A percentile compares a stretch with the other conserved stretches of the same genome.
phyloP scores from a whole-genome alignment of 2,113 vertebrate genomes.

The Castor canadensis region DNA sequence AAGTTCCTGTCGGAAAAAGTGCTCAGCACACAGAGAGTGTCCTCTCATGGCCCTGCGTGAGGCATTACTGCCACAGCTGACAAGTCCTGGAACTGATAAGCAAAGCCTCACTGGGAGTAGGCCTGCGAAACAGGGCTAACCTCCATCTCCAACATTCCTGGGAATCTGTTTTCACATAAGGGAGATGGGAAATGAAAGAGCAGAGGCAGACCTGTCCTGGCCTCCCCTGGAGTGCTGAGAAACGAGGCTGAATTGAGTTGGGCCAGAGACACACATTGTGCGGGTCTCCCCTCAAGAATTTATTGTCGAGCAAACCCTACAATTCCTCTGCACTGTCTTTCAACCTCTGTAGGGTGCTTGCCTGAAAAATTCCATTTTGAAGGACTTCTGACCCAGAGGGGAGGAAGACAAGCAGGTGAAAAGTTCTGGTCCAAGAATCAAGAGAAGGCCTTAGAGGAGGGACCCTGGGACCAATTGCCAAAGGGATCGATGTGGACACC shows the following conservation, averaged over 20 bases:
- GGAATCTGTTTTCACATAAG: neutral
- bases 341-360: neutral
- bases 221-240: neutral
- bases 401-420: neutral
- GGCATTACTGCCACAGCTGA: neutral
- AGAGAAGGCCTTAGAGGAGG: neutral
- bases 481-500: rapidly evolving
- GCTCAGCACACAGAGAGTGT: neutral
- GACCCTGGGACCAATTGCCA: neutral
- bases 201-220: neutral
- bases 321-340: neutral
- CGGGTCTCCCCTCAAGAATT: neutral
- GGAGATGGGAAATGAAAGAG: neutral
- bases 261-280: neutral
- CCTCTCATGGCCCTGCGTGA: rapidly evolving
- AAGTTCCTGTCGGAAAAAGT: neutral
- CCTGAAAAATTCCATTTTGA: no score
- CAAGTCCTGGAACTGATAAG: neutral
- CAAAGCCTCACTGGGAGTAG: neutral
- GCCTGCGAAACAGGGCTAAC: no score
- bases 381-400: neutral
- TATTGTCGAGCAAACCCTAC: neutral
- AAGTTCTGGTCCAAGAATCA: neutral
- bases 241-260: neutral
- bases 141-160: neutral